Percentiles rank a stretch among this genome's conserved stretches.
phyloP scores from a whole-genome alignment of 2,113 vertebrate species.

The Muntiacus reevesi region DNA sequence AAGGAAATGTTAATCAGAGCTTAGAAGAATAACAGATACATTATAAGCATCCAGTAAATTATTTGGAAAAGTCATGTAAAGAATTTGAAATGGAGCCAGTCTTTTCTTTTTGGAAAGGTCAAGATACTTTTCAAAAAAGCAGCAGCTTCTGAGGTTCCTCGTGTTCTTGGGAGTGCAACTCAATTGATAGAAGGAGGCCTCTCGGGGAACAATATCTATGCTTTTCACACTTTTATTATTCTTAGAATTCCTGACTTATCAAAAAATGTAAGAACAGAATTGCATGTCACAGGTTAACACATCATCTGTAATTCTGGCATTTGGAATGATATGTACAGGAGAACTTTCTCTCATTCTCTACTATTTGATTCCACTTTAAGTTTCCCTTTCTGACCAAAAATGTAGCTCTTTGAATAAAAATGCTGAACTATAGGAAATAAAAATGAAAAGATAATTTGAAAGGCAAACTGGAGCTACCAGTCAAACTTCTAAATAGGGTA shows the following conservation, averaged over 20 bases:
- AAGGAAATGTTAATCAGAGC: neutral
- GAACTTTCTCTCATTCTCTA: constrained; percentile 8
- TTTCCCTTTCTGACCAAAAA: constrained; percentile 38
- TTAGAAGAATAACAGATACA: neutral
- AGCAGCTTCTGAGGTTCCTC: neutral
- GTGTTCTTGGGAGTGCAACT: neutral
- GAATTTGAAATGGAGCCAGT: neutral
- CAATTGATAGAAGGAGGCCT: neutral
- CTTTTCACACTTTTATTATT: constrained; percentile 12
- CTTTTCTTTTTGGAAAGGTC: neutral
- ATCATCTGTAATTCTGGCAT: constrained; percentile 41
- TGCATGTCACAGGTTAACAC: constrained; percentile 26
- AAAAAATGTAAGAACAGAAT: constrained; percentile 21
- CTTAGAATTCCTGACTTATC: constrained; percentile 27
- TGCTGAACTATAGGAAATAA: constrained; percentile 36
- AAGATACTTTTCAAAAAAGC: neutral
- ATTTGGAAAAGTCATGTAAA: neutral
- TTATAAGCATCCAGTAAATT: neutral
- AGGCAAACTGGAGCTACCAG: constrained; percentile 19
- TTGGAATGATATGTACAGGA: neutral
- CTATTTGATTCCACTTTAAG: neutral
- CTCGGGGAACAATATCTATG: neutral
- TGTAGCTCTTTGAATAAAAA: constrained; percentile 27
- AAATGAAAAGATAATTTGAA: constrained; percentile 40
- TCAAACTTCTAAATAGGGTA: constrained; percentile 30